Conservation (phyloP, 2,888 invertebrate species). For the Dynastes maya region DNA sequence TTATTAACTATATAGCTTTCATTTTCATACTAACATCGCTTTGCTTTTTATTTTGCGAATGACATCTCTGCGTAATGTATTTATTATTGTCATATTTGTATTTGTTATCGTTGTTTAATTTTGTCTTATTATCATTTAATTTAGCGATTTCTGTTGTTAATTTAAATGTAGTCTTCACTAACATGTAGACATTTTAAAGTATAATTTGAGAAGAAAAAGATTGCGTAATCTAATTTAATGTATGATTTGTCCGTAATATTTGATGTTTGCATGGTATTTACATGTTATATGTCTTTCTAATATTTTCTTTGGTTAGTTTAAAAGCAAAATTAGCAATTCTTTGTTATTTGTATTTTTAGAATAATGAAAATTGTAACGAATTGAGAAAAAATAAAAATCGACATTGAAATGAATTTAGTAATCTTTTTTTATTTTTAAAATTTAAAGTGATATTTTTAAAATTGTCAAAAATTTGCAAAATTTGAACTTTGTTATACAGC, state of each 20-base stretch:
- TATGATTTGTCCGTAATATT: constrained; percentile 27
- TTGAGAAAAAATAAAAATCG: not conserved
- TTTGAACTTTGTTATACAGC: no score
- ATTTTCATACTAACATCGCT: constrained; percentile 2
- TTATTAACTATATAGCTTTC: constrained; percentile 8
- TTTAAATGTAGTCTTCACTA: constrained; percentile 22
- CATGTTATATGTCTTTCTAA: not conserved
- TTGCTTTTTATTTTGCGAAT: constrained; percentile 1
- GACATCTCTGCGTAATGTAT: not conserved
- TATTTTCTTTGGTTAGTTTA: not conserved
- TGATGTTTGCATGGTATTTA: constrained; percentile 29
- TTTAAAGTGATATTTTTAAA: no score
- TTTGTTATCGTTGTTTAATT: not conserved
- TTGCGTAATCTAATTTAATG: not conserved
- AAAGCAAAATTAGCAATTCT: constrained; percentile 19
- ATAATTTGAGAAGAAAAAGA: not conserved
- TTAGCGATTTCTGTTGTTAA: not conserved
- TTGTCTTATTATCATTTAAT: not conserved
- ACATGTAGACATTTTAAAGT: constrained; percentile 6
- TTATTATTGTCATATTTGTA: constrained; percentile 16
- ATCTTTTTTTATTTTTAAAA: not conserved
- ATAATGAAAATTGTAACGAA: not conserved
- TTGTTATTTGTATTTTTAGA: not conserved
- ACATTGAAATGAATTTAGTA: not conserved
- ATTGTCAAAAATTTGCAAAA: no score